Evolutionary conservation across 1,140 invertebrate species (phyloP), one percentile per base, ranked within the genome.

Genomic region (Rhizoglyphus robini): DNA sequence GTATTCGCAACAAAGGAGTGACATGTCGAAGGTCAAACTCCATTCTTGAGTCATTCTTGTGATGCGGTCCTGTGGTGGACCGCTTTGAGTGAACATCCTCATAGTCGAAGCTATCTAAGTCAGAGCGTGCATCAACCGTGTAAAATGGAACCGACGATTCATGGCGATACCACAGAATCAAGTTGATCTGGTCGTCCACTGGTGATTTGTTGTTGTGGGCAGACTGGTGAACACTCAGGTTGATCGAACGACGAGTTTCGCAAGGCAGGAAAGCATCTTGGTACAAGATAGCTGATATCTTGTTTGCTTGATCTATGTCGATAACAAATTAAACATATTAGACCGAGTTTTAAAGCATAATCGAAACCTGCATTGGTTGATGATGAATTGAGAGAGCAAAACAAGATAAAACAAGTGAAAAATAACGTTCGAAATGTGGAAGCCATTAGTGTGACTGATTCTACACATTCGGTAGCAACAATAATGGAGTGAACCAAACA

Each of bases 141-240:
- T 70, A 70, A 25, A 72, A 68, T 18, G 71, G 71, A 1, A 67
- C 66, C 3, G 83, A 83, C 8, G 34, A 46, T 36, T 47, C 48
- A 8, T 87, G 86, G 73, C 87, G 88, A 76, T 86, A 89, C 87
- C 87, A 90, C 70, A 90, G 87, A 70, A 90, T 86, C 63, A 90
- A 80, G 29, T 60, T 60, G 30, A 60, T 60, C 23, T 29, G 58
- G 29, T 60, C 58, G 58, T 3, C 15, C 13, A 27, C 20, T 54
- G n/a, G n/a, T n/a, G 51, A 54, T 25, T 41, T 41, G 51, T 8
- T 8, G 8, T 25, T 23, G 51, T 25, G 8, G 8, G 8, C 8
- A 8, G 23, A 54, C 51, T 54, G 51, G 8, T 32, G 51, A 32
- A 32, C 51, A n/a, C 18, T 58, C 2, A 3, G 25, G 15, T 34